Evolutionary conservation across 2,888 invertebrate genomes (phyloP).

Genomic region (Parascotia fuliginaria): DNA sequence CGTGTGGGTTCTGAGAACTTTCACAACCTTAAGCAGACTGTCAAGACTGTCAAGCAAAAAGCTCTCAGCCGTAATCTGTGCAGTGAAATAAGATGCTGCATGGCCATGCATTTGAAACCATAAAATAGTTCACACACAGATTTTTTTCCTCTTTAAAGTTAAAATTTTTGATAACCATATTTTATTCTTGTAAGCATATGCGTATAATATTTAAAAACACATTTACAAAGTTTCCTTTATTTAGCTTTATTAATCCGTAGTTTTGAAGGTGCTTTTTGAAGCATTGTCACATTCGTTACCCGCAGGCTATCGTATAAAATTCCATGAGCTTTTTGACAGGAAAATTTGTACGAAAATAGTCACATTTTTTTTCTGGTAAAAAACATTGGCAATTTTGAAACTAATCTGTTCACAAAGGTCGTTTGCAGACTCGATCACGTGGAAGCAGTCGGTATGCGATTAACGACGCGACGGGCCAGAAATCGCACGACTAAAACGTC

Average conservation of each 20-base stretch:
- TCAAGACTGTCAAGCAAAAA: too few relatives aligned
- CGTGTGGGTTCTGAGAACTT: too few relatives aligned
- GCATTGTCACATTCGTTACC: constrained; percentile 1
- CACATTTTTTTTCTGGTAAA: constrained; percentile 22
- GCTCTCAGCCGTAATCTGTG: too few relatives aligned
- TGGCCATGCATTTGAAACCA: too few relatives aligned
- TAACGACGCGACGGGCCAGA: constrained; percentile 36
- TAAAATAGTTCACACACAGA: too few relatives aligned
- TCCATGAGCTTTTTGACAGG: background rate
- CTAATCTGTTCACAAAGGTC: constrained; percentile 40
- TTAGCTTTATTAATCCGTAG: background rate
- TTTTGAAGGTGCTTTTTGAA: background rate
- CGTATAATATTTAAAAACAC: too few relatives aligned
- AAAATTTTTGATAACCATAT: too few relatives aligned
- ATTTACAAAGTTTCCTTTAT: background rate
- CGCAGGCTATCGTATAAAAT: constrained; percentile 3
- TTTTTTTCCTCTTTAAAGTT: too few relatives aligned
- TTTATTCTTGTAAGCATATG: too few relatives aligned
- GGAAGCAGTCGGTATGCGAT: constrained; percentile 36
- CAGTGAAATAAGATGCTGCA: too few relatives aligned
- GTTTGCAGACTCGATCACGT: constrained; percentile 37
- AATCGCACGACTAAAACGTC: constrained; percentile 44
- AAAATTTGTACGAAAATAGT: constrained; percentile 9
- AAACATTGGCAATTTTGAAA: constrained; percentile 39
- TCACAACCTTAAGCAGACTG: too few relatives aligned